Evolutionary conservation across 2,797 vertebrate genomes (phyloP).

Genomic region (Sebastes hubbsi): DNA sequence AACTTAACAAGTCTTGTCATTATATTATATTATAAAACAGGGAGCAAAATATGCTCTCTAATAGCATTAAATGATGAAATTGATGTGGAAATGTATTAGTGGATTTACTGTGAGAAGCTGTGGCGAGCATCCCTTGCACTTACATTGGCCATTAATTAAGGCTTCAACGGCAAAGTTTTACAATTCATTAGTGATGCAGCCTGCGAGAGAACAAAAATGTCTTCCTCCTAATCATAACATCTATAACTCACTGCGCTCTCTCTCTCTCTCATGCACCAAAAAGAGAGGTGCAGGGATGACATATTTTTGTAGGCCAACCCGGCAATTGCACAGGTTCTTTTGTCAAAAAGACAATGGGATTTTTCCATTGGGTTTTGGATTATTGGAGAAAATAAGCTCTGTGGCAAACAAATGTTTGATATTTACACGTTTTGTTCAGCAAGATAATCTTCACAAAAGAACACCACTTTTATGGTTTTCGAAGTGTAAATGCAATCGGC

Average conservation of each 20-base stretch:
- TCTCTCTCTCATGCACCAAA: not conserved
- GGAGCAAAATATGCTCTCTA: not conserved
- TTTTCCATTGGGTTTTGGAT: too few species aligned
- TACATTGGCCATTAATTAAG: constrained; percentile 9
- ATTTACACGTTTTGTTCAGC: too few species aligned
- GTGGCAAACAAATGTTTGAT: too few species aligned
- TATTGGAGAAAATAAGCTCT: too few species aligned
- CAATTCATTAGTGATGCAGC: constrained; percentile 6
- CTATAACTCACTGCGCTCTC: not conserved
- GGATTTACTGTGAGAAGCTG: not conserved
- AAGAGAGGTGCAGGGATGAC: too few species aligned
- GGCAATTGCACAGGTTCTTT: too few species aligned
- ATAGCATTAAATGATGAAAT: not conserved
- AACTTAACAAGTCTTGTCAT: not conserved
- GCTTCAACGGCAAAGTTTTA: not conserved
- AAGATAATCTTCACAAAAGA: too few species aligned
- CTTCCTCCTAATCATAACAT: not conserved
- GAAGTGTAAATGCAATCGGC: too few species aligned
- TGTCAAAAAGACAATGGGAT: too few species aligned
- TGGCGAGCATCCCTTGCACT: not conserved
- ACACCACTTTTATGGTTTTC: too few species aligned
- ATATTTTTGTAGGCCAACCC: too few species aligned
- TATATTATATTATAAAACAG: not conserved
- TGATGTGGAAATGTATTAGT: not conserved
- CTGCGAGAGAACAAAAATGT: not conserved